These are phyloP conservation scores for Mamestra brassicae DNA, from an alignment of 2,888 invertebrate genomes.

Conservation along the genomic window DNA sequence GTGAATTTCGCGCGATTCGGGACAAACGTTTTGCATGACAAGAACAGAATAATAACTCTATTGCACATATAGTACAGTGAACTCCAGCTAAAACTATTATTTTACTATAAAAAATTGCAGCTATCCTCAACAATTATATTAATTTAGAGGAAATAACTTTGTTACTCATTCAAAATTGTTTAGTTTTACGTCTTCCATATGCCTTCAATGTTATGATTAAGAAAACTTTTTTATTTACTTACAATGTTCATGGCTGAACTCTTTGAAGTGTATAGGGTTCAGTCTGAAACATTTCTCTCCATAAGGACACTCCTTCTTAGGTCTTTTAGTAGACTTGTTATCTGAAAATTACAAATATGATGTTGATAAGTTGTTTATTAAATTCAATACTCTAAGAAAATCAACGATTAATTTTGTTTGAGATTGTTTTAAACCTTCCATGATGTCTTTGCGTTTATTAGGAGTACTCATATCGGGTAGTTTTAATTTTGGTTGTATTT, in stretches of 20 bases:
- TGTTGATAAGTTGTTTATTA: neutral
- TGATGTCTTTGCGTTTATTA: conserved; percentile 73
- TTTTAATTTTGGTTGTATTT: conserved; percentile 1
- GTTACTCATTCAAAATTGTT: neutral
- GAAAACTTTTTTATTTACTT: conserved; percentile 75
- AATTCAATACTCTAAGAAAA: neutral
- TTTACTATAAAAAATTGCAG: too few relatives aligned
- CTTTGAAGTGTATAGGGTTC: conserved; percentile 96
- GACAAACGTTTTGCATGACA: too few relatives aligned
- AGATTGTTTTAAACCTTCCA: conserved; percentile 69
- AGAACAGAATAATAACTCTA: too few relatives aligned
- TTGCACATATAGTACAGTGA: too few relatives aligned
- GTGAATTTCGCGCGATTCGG: too few relatives aligned
- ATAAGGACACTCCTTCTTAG: conserved; percentile 93
- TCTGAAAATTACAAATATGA: conserved; percentile 72
- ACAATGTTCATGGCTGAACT: conserved; percentile 96
- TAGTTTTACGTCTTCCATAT: neutral
- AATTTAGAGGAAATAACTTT: neutral
- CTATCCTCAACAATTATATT: neutral
- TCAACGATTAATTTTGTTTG: neutral
- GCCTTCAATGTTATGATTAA: neutral
- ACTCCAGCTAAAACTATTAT: too few relatives aligned
- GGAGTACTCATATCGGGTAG: conserved; percentile 67
- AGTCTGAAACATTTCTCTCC: conserved; percentile 95
- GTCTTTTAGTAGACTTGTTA: conserved; percentile 74